Conservation (phyloP, 2,888 invertebrate genomes). For the Piscicola geometra region DNA sequence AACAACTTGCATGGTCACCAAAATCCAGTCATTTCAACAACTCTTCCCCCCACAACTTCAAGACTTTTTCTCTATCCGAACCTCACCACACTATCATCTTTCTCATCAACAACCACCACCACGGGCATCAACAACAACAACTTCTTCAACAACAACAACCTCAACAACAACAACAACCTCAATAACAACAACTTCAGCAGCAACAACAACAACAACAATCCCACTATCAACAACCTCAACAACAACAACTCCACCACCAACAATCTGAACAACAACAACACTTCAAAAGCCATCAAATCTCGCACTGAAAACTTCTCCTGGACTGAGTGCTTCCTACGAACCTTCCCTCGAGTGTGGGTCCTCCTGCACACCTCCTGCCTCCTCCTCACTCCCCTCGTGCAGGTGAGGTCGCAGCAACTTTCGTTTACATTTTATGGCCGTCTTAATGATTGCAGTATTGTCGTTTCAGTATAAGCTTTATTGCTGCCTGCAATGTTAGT, state of each 20-base stretch:
- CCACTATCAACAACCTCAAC: too few relatives aligned
- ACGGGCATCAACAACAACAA: too few relatives aligned
- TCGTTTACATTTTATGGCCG: not conserved
- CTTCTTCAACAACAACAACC: not conserved
- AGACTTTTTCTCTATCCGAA: too few relatives aligned
- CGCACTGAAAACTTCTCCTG: not conserved
- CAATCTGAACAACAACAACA: not conserved
- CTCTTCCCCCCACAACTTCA: too few relatives aligned
- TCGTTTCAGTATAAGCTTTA: not conserved
- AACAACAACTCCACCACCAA: too few relatives aligned
- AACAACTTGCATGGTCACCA: too few relatives aligned
- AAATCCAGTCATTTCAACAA: too few relatives aligned
- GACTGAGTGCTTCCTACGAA: not conserved
- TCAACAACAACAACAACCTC: not conserved
- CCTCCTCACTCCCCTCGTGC: not conserved
- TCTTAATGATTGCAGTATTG: not conserved
- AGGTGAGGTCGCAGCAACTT: not conserved
- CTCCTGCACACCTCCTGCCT: constrained; percentile 3
- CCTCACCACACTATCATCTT: too few relatives aligned
- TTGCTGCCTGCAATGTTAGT: too few relatives aligned
- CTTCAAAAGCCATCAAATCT: too few relatives aligned
- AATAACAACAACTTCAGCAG: not conserved
- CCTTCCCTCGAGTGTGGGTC: not conserved
- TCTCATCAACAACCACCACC: too few relatives aligned
- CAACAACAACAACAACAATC: not conserved